phyloP scores from a whole-genome alignment of 2,797 vertebrate species.

The Glyptemys insculpta region DNA sequence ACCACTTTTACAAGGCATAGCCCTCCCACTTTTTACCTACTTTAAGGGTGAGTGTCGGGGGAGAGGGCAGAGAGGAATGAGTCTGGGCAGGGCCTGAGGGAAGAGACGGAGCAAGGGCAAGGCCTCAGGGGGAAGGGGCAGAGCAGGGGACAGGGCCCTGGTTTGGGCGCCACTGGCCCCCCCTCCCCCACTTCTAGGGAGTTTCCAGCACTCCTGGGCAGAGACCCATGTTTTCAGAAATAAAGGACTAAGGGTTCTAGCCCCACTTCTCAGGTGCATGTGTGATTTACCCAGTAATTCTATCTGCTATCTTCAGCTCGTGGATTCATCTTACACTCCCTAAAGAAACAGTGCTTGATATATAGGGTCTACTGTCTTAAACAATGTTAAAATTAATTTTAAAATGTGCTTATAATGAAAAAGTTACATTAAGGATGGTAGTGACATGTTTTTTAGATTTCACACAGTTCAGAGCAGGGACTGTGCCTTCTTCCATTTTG shows the following conservation, averaged over 20 bases:
- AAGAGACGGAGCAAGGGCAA: too few relatives aligned
- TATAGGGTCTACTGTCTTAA: not conserved
- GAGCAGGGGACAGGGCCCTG: too few relatives aligned
- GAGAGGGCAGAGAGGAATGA: too few relatives aligned
- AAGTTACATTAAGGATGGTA: not conserved
- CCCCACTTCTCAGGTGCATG: not conserved
- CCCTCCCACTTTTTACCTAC: too few relatives aligned
- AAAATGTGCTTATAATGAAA: not conserved
- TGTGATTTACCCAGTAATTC: not conserved
- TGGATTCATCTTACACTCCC: not conserved
- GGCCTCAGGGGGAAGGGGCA: too few relatives aligned
- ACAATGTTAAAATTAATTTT: not conserved
- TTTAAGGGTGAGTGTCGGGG: too few relatives aligned
- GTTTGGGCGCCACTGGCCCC: too few relatives aligned
- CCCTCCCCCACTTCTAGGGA: too few relatives aligned
- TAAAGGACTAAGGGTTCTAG: not conserved
- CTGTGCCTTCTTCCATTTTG: not conserved
- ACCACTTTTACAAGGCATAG: too few relatives aligned
- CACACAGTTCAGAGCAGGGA: not conserved
- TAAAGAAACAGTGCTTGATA: not conserved
- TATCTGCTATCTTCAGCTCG: not conserved
- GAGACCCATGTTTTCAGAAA: not conserved
- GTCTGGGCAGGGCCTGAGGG: too few relatives aligned
- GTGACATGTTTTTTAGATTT: not conserved
- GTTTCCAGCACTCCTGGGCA: too few relatives aligned